Base-by-base conservation (phyloP, 2,113 vertebrate genomes). In the Xiphophorus couchianus region DNA sequence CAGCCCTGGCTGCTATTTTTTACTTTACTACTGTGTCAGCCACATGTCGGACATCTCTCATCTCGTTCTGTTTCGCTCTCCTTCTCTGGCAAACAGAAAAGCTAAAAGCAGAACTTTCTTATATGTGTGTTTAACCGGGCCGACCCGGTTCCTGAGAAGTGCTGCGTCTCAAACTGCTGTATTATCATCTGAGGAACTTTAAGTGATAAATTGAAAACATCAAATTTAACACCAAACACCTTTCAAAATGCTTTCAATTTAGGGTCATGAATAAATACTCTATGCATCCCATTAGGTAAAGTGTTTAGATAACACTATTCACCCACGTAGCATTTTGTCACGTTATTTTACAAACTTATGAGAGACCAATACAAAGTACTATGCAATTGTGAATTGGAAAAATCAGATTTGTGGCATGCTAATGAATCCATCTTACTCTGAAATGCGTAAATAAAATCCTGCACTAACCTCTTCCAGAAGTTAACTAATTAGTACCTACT, bases 1-100 rank as follows among this genome's bases (percentile, higher is more conserved):
- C 74, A 82, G 83, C 77, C 69, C 74, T 75, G 67, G 74, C 63
- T 83, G 69, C 80, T 87, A 87, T 89, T 81, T 90, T 58, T 89
- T 76, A 84, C 82, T 83, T 89, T 88, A 86, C 81, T 84, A 82
- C 76, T 71, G 80, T 84, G 80, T 65, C 86, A 89, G 72, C 77
- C 64, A 61, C 74, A 74, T 12, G 68, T 78, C 74, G 73, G 81
- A 76, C 73, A 69, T 77, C 79, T 80, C 44, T 63, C 62, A 64
- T 68, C 48, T 86, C 48, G 66, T 64, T 60, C 48, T 71, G n/a
- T n/a, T 44, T 74, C 48, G 25, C 19, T 37, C n/a, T 63, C 33
- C 33, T 61, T 15, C 7, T 62, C 67, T 61, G 48, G 29, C 33
- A 83, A 73, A 69, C 54, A 15, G 12, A 33, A 33, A 70, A 17